Conservation (phyloP, 1,140 invertebrate genomes). For the Trachymyrmex septentrionalis region DNA sequence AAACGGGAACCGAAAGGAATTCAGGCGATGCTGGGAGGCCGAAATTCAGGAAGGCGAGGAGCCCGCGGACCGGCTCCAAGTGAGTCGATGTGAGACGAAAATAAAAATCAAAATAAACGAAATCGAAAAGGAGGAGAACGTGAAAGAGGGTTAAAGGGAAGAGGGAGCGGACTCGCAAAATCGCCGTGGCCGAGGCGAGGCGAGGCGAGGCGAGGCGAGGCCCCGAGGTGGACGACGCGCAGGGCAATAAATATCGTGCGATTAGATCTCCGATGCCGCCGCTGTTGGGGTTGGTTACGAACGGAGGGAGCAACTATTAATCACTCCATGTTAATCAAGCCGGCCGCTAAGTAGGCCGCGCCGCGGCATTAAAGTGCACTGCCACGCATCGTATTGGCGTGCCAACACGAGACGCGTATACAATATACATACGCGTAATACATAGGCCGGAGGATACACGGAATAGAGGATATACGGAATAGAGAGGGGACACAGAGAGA, state of each 20-base stretch:
- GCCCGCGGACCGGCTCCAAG: constrained; percentile 52
- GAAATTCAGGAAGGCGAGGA: constrained; percentile 38
- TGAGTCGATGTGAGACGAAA: constrained; percentile 49
- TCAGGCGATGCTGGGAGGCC: constrained; percentile 38
- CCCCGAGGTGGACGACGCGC: constrained; percentile 73
- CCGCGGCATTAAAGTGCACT: constrained; percentile 80
- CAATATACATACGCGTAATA: constrained; percentile 28
- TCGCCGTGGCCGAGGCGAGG: constrained; percentile 57
- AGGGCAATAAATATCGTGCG: constrained; percentile 84
- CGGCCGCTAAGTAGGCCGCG: constrained; percentile 83
- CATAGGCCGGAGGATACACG: constrained; percentile 17
- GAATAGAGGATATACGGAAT: background rate
- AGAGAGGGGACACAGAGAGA: background rate
- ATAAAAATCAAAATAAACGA: constrained; percentile 62
- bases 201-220: too few species aligned
- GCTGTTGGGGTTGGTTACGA: constrained; percentile 78
- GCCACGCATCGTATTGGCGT: constrained; percentile 65
- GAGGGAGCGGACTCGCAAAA: constrained; percentile 68
- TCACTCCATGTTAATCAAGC: constrained; percentile 84
- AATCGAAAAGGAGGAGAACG: constrained; percentile 41
- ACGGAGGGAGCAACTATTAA: constrained; percentile 82
- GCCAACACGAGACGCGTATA: constrained; percentile 38
- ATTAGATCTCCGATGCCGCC: constrained; percentile 81
- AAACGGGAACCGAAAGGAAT: constrained; percentile 15
- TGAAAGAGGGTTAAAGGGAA: constrained; percentile 17